Evolutionary conservation across 2,113 vertebrate genomes (phyloP), one percentile per base, ranked within the genome.

Genomic region (Hyperoodon ampullatus): DNA sequence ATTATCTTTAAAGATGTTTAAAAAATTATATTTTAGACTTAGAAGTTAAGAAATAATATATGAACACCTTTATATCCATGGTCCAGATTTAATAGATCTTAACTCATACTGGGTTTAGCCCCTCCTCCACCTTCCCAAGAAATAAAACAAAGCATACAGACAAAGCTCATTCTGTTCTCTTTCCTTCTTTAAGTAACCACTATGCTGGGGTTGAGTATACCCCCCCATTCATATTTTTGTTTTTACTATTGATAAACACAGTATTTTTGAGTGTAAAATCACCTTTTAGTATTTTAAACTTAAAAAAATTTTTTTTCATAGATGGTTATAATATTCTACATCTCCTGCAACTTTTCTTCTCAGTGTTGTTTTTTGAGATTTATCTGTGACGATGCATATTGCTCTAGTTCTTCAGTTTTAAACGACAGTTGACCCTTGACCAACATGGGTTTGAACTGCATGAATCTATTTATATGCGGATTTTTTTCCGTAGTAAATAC

Each of bases 1-100:
- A 61, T 68, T 83, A 60, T 50, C 75, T 86, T 80, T 86, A 72
- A 94, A 94, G 35, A 44, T 78, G 28, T 14, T 90, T 88, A 84
- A 78, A 30, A 81, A 82, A 74, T 90, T 83, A 53, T 61, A 82
- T 82, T 82, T 82, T 47, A 92, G 42, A 61, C 9, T 75, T 91
- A 82, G 28, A 78, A 60, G 81, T 90, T 65, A 60, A 42, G 72
- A 86, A 68, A 80, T n/a, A 68, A 60, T 75, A 50, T 23, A 18
- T 63, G 75, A 83, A 47, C 15, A 88, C 9, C 23, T 94, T 83
- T 92, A 50, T 92, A 30, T 68, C 10, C 39, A 13, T 92, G 53
- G 44, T 82, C 35, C 78, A 94, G 35, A 70, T 88, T 83, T 77
- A 87, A 88, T 35, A 63, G 14, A 78, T 70, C 33, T 85, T 88